Evolutionary conservation across 2,888 invertebrate genomes (phyloP).

Genomic region (Branchellion lobata): DNA sequence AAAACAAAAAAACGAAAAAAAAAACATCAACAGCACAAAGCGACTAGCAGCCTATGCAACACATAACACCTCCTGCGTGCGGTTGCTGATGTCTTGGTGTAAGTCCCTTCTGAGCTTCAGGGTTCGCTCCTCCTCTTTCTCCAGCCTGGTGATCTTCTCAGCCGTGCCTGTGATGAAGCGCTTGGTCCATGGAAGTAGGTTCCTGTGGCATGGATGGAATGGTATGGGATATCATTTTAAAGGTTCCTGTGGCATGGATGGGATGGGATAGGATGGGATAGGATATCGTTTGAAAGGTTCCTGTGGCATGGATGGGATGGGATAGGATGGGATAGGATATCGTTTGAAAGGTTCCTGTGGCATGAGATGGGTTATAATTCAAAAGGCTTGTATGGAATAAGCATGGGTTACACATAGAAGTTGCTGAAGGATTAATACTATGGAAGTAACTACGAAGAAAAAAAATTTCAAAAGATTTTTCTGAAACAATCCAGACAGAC

Average conservation of each 20-base stretch:
- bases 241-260: not conserved
- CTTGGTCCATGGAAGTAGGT: slow-evolving; percentile 47
- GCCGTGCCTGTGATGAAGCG: slow-evolving; percentile 49
- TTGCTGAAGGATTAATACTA: too few species aligned
- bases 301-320: not conserved
- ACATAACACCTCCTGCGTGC: slow-evolving; percentile 49
- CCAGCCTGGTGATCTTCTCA: slow-evolving; percentile 49
- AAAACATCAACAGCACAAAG: too few species aligned
- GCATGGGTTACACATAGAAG: too few species aligned
- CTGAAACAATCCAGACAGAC: too few species aligned
- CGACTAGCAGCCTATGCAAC: too few species aligned
- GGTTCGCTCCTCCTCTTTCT: slow-evolving; percentile 51
- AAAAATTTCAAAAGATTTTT: too few species aligned
- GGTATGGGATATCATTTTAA: not conserved
- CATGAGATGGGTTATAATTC: not conserved
- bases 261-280: not conserved
- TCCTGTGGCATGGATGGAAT: not conserved
- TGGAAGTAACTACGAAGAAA: too few species aligned
- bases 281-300: not conserved
- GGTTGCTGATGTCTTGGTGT: slow-evolving; percentile 51
- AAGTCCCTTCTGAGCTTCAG: slow-evolving; percentile 50
- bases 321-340: not conserved
- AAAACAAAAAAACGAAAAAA: too few species aligned
- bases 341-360: not conserved
- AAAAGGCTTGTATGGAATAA: too few species aligned